Percentiles rank a stretch among this genome's conserved stretches.
Evolutionary conservation across 2,888 invertebrate species (phyloP).

Genomic region (Operophtera brumata): DNA sequence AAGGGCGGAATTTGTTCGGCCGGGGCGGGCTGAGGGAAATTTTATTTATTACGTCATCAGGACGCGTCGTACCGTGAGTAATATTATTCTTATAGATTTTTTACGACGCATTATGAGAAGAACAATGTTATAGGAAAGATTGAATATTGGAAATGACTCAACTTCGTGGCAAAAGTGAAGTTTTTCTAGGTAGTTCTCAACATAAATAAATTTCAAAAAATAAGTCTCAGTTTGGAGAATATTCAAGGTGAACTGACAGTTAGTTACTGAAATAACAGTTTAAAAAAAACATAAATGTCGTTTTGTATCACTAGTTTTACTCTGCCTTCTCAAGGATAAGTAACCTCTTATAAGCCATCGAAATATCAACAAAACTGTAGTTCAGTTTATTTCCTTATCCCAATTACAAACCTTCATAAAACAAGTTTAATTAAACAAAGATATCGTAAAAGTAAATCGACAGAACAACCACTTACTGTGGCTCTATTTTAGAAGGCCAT

Average conservation of each 20-base stretch:
- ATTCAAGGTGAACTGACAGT: no score
- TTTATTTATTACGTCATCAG: constrained; percentile 63
- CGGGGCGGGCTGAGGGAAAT: constrained; percentile 38
- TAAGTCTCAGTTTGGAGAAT: no score
- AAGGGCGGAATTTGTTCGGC: constrained; percentile 27
- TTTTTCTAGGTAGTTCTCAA: no score
- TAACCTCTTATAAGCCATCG: neutral
- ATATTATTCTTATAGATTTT: constrained; percentile 38
- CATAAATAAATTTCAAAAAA: no score
- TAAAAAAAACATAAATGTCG: no score
- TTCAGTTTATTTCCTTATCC: neutral
- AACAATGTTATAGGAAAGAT: constrained; percentile 16
- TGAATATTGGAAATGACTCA: neutral
- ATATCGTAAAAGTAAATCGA: constrained; percentile 5
- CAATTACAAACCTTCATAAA: constrained; percentile 13
- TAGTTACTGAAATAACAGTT: no score
- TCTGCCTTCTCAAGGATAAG: no score
- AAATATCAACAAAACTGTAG: neutral
- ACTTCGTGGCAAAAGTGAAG: neutral
- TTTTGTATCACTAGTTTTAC: no score
- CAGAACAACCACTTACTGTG: neutral
- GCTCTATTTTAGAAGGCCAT: no score
- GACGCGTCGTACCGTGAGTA: constrained; percentile 48
- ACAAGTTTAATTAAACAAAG: constrained; percentile 14
- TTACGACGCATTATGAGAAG: constrained; percentile 26